Percentiles rank a stretch among this genome's conserved stretches.
Conservation (phyloP, 2,888 invertebrate genomes). For the Cerceris ruficornis region DNA sequence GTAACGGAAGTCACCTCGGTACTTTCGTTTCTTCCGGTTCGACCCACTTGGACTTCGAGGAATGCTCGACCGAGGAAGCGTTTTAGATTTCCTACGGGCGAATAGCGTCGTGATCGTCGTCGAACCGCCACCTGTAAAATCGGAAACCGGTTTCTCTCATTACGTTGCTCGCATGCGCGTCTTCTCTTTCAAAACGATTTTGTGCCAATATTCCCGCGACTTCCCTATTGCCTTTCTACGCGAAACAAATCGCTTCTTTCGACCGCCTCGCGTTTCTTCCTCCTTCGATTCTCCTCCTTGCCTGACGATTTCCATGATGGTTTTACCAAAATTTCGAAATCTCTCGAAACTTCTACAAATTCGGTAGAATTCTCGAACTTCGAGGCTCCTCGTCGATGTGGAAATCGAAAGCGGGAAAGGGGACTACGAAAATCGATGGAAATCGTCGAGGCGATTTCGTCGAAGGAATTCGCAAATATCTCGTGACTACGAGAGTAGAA, state of each 20-base stretch:
- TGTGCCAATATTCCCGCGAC: constrained; percentile 24
- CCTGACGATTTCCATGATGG: no score
- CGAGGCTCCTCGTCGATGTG: no score
- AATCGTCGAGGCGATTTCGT: background rate
- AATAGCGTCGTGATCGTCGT: constrained; percentile 22
- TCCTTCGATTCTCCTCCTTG: no score
- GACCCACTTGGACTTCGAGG: constrained; percentile 15
- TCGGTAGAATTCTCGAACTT: no score
- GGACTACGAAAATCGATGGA: background rate
- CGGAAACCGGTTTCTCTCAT: constrained; percentile 59
- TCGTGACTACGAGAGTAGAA: constrained; percentile 10
- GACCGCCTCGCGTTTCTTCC: background rate
- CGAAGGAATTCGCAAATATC: constrained; percentile 15
- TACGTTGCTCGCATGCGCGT: constrained; percentile 29
- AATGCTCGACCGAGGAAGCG: constrained; percentile 31
- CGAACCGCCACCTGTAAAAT: constrained; percentile 53
- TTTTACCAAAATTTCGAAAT: no score
- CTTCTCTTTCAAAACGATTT: constrained; percentile 38
- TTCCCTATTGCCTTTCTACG: constrained; percentile 11
- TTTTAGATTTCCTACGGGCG: constrained; percentile 39
- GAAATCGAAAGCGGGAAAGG: background rate
- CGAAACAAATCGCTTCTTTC: constrained; percentile 8
- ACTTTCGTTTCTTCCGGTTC: constrained; percentile 40
- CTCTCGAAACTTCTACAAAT: no score
- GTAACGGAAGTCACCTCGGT: constrained; percentile 30